A percentile compares a stretch with the other conserved stretches of the same genome.
Conservation (phyloP, 2,797 vertebrate species). For the Xyrichtys novacula region DNA sequence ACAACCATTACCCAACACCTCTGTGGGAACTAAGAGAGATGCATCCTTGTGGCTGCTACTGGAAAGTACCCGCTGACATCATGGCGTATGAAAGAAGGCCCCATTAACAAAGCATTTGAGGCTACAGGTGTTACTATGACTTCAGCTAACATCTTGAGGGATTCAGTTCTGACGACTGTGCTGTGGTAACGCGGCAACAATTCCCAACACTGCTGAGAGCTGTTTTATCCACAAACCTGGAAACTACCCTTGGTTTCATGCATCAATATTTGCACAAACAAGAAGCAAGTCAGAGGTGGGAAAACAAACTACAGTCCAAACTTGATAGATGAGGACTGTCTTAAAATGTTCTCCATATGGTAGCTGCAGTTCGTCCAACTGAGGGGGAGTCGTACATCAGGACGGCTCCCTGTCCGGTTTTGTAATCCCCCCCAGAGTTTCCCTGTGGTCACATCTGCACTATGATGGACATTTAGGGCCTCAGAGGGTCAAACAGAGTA, state of each 20-base stretch:
- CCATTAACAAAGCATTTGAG: constrained; percentile 22
- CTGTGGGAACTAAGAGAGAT: constrained; percentile 9
- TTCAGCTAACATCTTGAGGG: constrained; percentile 65
- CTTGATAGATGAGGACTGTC: constrained; percentile 34
- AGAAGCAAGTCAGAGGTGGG: constrained; percentile 15
- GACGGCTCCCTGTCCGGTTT: constrained; percentile 23
- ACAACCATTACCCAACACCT: not conserved
- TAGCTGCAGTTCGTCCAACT: constrained; percentile 25
- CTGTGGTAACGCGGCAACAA: constrained; percentile 67
- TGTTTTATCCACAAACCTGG: constrained; percentile 21
- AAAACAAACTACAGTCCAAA: constrained; percentile 34
- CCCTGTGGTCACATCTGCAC: constrained; percentile 46
- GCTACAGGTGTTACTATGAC: constrained; percentile 68
- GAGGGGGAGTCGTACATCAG: constrained; percentile 32
- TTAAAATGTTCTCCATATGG: constrained; percentile 66
- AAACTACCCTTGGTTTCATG: constrained; percentile 18
- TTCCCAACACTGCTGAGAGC: constrained; percentile 52
- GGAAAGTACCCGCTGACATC: constrained; percentile 51
- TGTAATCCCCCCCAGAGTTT: constrained; percentile 33
- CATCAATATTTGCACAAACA: constrained; percentile 40
- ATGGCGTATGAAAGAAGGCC: constrained; percentile 20
- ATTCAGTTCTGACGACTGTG: constrained; percentile 53
- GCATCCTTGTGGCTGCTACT: constrained; percentile 6
- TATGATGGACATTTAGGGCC: constrained; percentile 23
- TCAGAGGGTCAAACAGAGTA: constrained; percentile 37